Conservation (phyloP, 1,140 invertebrate species). For the Luehdorfia chinensis region DNA sequence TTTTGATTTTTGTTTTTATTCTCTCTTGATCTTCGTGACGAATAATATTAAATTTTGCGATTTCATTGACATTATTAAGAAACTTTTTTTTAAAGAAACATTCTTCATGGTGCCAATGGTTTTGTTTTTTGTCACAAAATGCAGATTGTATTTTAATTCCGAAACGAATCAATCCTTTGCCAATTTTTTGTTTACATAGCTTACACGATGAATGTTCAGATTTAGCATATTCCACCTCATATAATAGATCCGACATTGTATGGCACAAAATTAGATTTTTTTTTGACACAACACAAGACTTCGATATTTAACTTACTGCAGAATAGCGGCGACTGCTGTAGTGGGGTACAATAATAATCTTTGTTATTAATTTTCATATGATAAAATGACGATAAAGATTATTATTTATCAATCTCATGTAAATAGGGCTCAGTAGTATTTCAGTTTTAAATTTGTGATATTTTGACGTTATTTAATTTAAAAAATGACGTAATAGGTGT, state of each 20-base stretch:
- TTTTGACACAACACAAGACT: neutral
- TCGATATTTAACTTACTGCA: neutral
- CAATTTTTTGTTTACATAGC: slow-evolving; percentile 6
- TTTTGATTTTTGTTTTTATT: slow-evolving; percentile 7
- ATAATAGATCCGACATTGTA: slow-evolving; percentile 2
- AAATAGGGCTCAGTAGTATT: neutral
- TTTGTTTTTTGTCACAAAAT: slow-evolving; percentile 8
- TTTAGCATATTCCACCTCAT: slow-evolving; percentile 10
- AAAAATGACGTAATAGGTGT: too few species aligned
- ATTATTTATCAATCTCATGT: too few species aligned
- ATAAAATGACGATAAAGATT: too few species aligned
- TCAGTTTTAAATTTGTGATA: too few species aligned
- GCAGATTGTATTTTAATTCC: slow-evolving; percentile 5
- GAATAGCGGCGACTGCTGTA: neutral
- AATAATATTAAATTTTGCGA: slow-evolving; percentile 3
- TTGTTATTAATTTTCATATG: neutral
- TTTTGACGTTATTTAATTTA: too few species aligned
- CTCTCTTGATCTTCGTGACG: slow-evolving; percentile 8
- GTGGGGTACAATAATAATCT: neutral
- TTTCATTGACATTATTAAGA: slow-evolving; percentile 6
- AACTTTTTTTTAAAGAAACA: slow-evolving; percentile 12
- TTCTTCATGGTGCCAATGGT: slow-evolving; percentile 10
- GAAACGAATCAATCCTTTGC: neutral
- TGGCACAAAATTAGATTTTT: neutral
- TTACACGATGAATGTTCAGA: slow-evolving; percentile 1